These are phyloP conservation scores for Sitobion miscanthi DNA, from an alignment of 1,140 invertebrate genomes.

Conservation along the genomic window DNA sequence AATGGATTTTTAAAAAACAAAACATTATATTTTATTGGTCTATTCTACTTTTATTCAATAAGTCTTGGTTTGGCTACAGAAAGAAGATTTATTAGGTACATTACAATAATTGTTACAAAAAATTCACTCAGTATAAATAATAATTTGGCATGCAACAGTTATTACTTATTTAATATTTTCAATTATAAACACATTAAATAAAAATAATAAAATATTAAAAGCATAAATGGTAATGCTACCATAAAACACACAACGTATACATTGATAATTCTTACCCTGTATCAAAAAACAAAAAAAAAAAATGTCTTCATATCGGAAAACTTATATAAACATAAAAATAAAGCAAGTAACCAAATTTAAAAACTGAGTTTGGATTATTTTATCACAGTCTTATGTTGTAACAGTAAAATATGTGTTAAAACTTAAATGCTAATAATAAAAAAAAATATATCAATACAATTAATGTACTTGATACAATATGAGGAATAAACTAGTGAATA, in stretches of 20 bases:
- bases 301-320: conserved; percentile 36
- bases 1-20: background rate
- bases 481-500: conserved; percentile 7
- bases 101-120: conserved; percentile 38
- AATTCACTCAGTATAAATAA: conserved; percentile 48
- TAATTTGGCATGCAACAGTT: conserved; percentile 52
- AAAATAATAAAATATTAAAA: conserved; percentile 34
- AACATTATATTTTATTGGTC: background rate
- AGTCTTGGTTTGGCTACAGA: conserved; percentile 42
- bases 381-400: conserved; percentile 55
- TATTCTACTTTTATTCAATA: conserved; percentile 27
- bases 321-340: conserved; percentile 55
- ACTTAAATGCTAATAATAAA: conserved; percentile 45
- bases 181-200: conserved; percentile 26
- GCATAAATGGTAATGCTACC: conserved; percentile 36
- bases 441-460: conserved; percentile 31
- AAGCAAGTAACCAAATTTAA: conserved; percentile 52
- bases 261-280: conserved; percentile 55
- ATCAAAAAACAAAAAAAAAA: conserved; percentile 41
- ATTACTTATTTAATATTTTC: background rate
- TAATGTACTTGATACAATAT: background rate
- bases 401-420: conserved; percentile 53
- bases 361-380: conserved; percentile 51
- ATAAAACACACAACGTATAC: conserved; percentile 55
- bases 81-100: conserved; percentile 31